Percentiles rank a stretch among this genome's conserved stretches.
These are phyloP conservation scores for Pyrrhia umbra DNA, from an alignment of 2,888 invertebrate species.

Conservation along the genomic window DNA sequence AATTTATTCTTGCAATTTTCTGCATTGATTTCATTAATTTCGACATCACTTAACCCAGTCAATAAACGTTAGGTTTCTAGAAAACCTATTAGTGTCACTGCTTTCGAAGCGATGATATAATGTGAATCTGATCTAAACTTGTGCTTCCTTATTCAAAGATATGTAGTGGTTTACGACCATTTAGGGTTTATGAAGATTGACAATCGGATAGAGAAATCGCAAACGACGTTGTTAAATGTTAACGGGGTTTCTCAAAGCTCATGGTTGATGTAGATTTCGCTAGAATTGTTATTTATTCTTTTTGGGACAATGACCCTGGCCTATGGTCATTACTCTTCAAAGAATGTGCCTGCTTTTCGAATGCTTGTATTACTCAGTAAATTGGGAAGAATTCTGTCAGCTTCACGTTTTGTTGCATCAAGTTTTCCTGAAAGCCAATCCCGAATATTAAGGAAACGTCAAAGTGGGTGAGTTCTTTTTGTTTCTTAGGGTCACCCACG, in stretches of 20 bases:
- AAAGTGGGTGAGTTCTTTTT: background rate
- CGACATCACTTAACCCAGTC: constrained; percentile 5
- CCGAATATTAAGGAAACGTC: too few species aligned
- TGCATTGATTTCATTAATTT: constrained; percentile 21
- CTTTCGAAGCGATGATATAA: constrained; percentile 29
- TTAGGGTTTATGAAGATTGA: constrained; percentile 51
- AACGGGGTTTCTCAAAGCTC: constrained; percentile 31
- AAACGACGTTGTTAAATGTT: constrained; percentile 45
- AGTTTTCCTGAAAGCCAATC: background rate
- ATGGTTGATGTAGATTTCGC: constrained; percentile 24
- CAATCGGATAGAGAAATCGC: constrained; percentile 47
- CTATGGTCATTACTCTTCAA: constrained; percentile 1
- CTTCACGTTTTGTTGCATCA: background rate
- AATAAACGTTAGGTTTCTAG: constrained; percentile 38
- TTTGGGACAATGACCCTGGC: constrained; percentile 1
- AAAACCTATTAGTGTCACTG: constrained; percentile 43
- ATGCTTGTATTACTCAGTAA: too few species aligned
- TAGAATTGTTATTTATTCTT: constrained; percentile 4
- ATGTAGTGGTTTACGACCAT: constrained; percentile 44
- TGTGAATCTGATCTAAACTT: constrained; percentile 37
- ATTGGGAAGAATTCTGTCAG: background rate
- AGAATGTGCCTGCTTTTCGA: background rate
- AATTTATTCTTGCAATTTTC: constrained; percentile 17
- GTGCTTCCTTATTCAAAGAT: constrained; percentile 51
- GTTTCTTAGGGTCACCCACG: constrained; percentile 29